These are phyloP conservation scores for Drosophila fulvimacula DNA, from an alignment of 2,888 invertebrate genomes.

Conservation along the genomic window DNA sequence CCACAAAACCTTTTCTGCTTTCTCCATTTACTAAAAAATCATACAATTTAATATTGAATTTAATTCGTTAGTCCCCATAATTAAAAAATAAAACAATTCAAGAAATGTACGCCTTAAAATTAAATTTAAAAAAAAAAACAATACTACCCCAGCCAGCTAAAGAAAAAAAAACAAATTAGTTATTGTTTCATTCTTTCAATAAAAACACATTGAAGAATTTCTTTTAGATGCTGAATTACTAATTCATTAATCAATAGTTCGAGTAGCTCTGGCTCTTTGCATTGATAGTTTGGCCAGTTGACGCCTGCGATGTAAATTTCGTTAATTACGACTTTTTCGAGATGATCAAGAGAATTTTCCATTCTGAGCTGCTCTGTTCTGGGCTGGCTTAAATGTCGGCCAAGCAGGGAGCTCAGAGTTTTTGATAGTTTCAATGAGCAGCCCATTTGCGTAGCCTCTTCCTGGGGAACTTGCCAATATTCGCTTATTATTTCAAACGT, in stretches of 20 bases:
- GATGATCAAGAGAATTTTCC: conserved; percentile 86
- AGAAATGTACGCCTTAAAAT: not conserved
- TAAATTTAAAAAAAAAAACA: too few relatives aligned
- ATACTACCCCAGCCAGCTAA: not conserved
- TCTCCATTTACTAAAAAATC: too few relatives aligned
- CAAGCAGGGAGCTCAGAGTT: not conserved
- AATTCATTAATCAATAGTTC: conserved; percentile 87
- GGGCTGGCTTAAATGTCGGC: not conserved
- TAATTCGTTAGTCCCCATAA: too few relatives aligned
- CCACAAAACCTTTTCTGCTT: too few relatives aligned
- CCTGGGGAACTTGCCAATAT: not conserved
- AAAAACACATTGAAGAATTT: conserved; percentile 66
- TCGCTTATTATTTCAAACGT: not conserved
- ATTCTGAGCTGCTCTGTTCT: not conserved
- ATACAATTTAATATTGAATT: too few relatives aligned
- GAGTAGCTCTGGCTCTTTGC: conserved; percentile 89
- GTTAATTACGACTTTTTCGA: conserved; percentile 89
- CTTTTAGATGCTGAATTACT: conserved; percentile 86
- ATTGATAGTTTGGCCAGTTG: conserved; percentile 90
- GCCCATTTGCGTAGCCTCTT: not conserved
- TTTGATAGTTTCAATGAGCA: not conserved
- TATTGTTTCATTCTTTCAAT: not conserved
- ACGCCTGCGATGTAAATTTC: conserved; percentile 90
- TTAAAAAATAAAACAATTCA: too few relatives aligned
- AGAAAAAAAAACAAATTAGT: not conserved